These are phyloP conservation scores for Steromphala cineraria DNA, from an alignment of 2,888 invertebrate genomes.

Conservation along the genomic window DNA sequence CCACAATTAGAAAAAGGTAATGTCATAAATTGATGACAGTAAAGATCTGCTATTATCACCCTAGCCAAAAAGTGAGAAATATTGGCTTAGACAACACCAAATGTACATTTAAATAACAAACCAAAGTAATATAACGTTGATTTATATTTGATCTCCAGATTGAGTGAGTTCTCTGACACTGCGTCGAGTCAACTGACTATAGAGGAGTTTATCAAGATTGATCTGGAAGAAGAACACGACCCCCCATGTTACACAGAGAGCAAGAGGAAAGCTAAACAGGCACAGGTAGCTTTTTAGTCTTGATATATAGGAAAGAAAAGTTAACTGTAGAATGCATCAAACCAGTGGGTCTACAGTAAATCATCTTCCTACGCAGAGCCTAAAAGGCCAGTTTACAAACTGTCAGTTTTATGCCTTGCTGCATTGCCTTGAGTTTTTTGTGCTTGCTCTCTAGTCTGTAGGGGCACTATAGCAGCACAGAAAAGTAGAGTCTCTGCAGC, in stretches of 20 bases:
- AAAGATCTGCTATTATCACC: too few relatives aligned
- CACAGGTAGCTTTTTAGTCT: constrained; percentile 25
- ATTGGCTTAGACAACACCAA: neutral
- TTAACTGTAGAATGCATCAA: too few relatives aligned
- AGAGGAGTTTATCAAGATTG: constrained; percentile 97
- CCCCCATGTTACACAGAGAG: constrained; percentile 96
- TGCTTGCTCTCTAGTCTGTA: too few relatives aligned
- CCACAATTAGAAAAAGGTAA: constrained; percentile 90
- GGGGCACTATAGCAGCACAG: too few relatives aligned
- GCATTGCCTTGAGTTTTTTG: too few relatives aligned
- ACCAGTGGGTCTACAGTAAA: too few relatives aligned
- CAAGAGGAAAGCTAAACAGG: constrained; percentile 86
- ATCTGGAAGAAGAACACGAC: constrained; percentile 96
- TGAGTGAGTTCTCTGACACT: constrained; percentile 97
- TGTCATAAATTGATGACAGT: neutral
- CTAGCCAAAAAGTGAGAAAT: too few relatives aligned
- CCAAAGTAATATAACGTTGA: neutral
- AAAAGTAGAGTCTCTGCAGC: too few relatives aligned
- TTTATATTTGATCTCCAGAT: constrained; percentile 59
- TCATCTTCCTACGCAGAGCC: too few relatives aligned
- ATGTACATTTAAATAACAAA: neutral
- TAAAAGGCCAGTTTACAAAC: too few relatives aligned
- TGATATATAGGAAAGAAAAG: neutral
- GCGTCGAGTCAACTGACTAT: constrained; percentile 95
- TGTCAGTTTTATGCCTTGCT: too few relatives aligned